Base-by-base conservation (phyloP, 2,797 vertebrate genomes). In the Tapera naevia region DNA sequence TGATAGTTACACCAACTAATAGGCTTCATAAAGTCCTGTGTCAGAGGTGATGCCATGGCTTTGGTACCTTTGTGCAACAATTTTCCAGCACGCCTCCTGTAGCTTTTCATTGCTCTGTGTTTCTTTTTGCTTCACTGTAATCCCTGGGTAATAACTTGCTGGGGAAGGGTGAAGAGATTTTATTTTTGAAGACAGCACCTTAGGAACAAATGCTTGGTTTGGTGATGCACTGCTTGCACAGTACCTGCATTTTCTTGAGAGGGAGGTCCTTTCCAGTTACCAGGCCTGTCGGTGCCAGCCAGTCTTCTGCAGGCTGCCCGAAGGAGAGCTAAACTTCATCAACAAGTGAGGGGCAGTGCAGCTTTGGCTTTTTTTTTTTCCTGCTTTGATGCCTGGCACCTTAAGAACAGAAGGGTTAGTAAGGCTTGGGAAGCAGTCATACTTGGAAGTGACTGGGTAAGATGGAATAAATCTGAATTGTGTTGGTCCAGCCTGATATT, bases 161-260 rank as follows among this genome's bases (percentile, higher is more conserved):
- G 14, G 39, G 39, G 41, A 41, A 14, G 39, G 39, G 41, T 41
- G 39, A 41, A 41, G 39, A 41, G 41, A 41, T 41, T 41, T 41
- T 39, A 41, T 41, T 39, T 41, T 41, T 41, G 39, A 41, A 41
- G 39, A 10, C 39, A 41, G 39, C 39, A 41, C 14, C 39, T 41
- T 14, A 41, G 39, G 39, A 10, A 14, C 39, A 41, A 41, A 41
- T 41, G 39, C 39, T 41, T 41, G 39, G 0, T 35, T 39, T 54
- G 54, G 33, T 28, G 39, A 6, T 3, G 7, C 30, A 39, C 78
- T 3, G 0, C 9, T 14, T 22, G 25, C 14, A 1, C 0, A 32
- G 41, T 14, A 41, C 16, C 27, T 9, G 18, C 35, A 11, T n/a
- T 24, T 43, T 71, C n/a, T 33, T 0, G 0, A 32, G 12, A 0